Base-by-base conservation (phyloP, 2,888 invertebrate genomes). In the Ommatoiulus sabulosus region DNA sequence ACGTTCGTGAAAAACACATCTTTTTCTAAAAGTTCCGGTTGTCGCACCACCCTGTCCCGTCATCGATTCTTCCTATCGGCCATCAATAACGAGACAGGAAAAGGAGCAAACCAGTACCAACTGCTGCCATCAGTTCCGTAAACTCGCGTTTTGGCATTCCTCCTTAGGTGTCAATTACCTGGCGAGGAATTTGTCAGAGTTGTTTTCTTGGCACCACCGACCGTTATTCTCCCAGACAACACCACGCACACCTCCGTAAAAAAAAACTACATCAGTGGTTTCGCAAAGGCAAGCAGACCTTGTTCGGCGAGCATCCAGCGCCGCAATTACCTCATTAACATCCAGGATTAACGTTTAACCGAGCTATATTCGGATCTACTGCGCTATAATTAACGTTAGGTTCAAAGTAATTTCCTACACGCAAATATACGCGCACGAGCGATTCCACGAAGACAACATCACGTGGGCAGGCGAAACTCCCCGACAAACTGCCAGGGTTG, bases 151-250 rank as follows among this genome's bases (percentile, higher is more conserved):
- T 15, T 80, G 80, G 80, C 80, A 80, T 80, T 80, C 80, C 80
- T 35, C 80, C 80, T 80, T 43, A 35, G 80, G 80, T 80, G 80
- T 80, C 80, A 80, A 80, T 80, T 80, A 80, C 80, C 80, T 35
- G 80, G 20, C n/a, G 63, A 80, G 80, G 80, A 80, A 80, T 80
- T 80, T 80, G 80, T 80, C 80, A 80, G 80, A 80, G 80, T 80
- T 8, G 35, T 35, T 80, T 80, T 80, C 80, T 80, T 80, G 80
- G 80, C 80, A 80, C 80, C 80, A 35, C 35, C 35, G 72, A 24
- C 72, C 72, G 35, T 80, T 80, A 80, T 80, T 80, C 80, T 4
- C 35, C 35, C 35, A 80, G 80, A 80, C 80, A 80, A 80, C 72
- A 72, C 12, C 80, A 80, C 3, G 35, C 43, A 35, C 80, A 80